Conservation (phyloP, 2,113 vertebrate species). For the Merops nubicus region DNA sequence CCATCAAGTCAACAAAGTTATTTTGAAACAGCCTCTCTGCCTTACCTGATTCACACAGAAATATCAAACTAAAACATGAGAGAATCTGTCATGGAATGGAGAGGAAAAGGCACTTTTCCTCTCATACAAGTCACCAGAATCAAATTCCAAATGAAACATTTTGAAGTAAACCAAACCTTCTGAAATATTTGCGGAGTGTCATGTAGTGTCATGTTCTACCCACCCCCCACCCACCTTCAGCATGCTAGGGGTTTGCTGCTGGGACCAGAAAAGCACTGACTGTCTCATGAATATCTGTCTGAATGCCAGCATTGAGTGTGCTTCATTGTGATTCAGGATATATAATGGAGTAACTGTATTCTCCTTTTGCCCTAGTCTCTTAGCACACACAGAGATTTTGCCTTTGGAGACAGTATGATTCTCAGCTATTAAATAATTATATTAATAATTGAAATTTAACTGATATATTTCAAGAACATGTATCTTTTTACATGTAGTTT, state of each 20-base stretch:
- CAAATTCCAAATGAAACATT: neutral
- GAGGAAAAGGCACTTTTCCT: neutral
- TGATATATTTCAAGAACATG: neutral
- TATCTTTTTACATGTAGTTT: neutral
- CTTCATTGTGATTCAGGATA: conserved; percentile 28
- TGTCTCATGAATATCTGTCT: neutral
- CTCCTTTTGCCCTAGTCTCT: neutral
- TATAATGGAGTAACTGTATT: neutral
- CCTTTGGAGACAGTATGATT: neutral
- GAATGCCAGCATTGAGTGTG: neutral
- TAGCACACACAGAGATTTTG: neutral
- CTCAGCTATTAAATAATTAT: too few species aligned
- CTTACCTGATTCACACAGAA: neutral
- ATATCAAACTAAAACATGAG: neutral
- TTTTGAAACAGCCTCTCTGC: neutral
- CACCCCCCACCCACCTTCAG: fast-evolving
- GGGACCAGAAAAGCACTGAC: neutral
- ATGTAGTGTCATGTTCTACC: neutral
- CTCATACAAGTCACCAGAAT: neutral
- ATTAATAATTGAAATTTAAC: neutral
- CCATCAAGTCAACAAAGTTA: neutral
- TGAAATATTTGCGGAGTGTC: neutral
- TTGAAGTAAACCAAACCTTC: neutral
- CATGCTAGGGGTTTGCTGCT: neutral
- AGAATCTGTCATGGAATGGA: neutral